Conservation (phyloP, 2,113 vertebrate species). For the Pedetes capensis region DNA sequence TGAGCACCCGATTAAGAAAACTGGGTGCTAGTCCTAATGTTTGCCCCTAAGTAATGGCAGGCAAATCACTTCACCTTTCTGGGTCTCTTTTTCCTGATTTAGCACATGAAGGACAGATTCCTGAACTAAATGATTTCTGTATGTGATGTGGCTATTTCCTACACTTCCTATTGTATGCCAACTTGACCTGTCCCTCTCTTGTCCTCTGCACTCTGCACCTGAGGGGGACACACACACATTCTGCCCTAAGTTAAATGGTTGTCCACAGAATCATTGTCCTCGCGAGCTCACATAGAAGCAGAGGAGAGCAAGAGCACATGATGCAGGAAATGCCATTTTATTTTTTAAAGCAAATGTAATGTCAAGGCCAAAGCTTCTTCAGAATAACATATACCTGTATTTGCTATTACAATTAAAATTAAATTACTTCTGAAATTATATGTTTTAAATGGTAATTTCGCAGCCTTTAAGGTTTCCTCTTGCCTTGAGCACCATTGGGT, state of each 20-base stretch:
- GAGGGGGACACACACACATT: no score
- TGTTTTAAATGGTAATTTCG: slow-evolving; percentile 64
- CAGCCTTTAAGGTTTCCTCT: slow-evolving; percentile 63
- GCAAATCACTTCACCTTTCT: neutral
- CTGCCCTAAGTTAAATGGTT: no score
- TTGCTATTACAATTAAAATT: slow-evolving; percentile 58
- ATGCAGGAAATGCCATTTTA: neutral
- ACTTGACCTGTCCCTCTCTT: neutral
- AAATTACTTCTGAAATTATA: slow-evolving; percentile 63
- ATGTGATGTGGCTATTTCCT: neutral
- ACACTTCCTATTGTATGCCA: neutral
- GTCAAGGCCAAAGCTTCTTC: slow-evolving; percentile 59
- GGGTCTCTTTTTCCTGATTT: neutral
- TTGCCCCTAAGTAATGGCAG: neutral
- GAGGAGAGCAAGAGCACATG: neutral
- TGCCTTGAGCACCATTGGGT: slow-evolving; percentile 68
- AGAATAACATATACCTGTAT: slow-evolving; percentile 38
- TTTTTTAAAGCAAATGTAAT: slow-evolving; percentile 47
- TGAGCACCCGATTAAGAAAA: neutral
- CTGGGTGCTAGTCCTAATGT: neutral
- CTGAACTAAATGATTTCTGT: neutral
- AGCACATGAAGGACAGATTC: neutral
- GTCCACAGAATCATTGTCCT: fast-evolving
- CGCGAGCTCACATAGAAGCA: neutral
- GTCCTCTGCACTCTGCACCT: neutral